Evolutionary conservation across 2,113 vertebrate species (phyloP).

Genomic region (Thamnophis sirtalis): DNA sequence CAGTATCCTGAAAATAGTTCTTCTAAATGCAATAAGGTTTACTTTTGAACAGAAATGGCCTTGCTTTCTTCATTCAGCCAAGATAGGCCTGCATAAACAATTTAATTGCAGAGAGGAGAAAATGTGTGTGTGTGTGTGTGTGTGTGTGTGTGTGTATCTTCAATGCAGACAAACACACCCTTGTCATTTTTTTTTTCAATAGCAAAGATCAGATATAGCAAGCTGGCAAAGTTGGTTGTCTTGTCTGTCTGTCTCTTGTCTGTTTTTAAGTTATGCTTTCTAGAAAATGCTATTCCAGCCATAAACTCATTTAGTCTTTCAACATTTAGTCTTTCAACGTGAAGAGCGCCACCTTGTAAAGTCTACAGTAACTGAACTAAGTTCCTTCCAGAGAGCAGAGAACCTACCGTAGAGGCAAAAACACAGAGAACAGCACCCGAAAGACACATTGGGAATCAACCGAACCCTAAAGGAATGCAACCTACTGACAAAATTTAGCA

Average conservation of each 20-base stretch:
- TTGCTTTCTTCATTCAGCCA: not conserved
- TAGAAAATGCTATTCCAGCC: slow-evolving; percentile 52
- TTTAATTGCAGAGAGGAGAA: not conserved
- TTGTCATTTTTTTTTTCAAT: not conserved
- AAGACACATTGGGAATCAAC: slow-evolving; percentile 4
- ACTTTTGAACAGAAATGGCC: not conserved
- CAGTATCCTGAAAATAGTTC: not conserved
- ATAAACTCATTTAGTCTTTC: slow-evolving; percentile 12
- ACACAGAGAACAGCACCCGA: slow-evolving; percentile 4
- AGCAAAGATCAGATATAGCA: slow-evolving; percentile 19
- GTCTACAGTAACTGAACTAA: slow-evolving; percentile 52
- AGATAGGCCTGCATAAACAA: not conserved
- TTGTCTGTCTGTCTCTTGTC: not conserved
- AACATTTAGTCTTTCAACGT: slow-evolving; percentile 33
- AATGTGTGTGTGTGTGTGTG: not conserved
- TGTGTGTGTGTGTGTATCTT: not conserved
- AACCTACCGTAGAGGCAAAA: slow-evolving; percentile 6
- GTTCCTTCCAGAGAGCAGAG: slow-evolving; percentile 30
- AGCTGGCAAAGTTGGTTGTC: slow-evolving; percentile 18
- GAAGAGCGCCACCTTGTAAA: slow-evolving; percentile 79
- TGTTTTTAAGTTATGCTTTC: slow-evolving; percentile 51
- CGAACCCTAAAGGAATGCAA: not conserved
- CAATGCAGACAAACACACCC: not conserved
- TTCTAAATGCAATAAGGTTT: not conserved
- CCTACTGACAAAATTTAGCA: not conserved